phyloP scores from a whole-genome alignment of 2,888 invertebrate genomes.

The Parascotia fuliginaria region DNA sequence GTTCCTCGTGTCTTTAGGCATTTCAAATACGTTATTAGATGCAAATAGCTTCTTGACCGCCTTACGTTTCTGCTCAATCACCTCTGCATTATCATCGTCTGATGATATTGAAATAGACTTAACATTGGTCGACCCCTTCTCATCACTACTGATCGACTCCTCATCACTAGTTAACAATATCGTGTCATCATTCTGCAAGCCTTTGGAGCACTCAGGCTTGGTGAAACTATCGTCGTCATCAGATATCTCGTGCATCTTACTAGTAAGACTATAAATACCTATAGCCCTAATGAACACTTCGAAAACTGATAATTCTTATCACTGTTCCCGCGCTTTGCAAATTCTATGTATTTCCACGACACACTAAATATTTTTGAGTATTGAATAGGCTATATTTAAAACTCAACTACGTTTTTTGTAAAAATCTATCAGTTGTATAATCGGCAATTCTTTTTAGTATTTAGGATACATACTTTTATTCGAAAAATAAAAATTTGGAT shows the following conservation, averaged over 20 bases:
- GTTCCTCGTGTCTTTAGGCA: conserved; percentile 10
- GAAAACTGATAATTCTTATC: neutral
- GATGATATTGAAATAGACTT: neutral
- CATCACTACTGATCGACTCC: neutral
- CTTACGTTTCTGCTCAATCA: conserved; percentile 13
- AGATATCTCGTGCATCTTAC: conserved; percentile 47
- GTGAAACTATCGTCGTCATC: conserved; percentile 64
- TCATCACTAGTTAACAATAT: conserved; percentile 26
- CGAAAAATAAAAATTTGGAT: no score
- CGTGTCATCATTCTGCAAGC: neutral
- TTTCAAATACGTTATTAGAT: conserved; percentile 10
- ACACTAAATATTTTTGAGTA: no score
- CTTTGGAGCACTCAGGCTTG: conserved; percentile 23
- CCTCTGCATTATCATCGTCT: conserved; percentile 26
- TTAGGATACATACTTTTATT: no score
- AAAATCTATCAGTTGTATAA: no score
- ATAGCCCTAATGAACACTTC: no score
- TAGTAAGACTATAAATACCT: neutral
- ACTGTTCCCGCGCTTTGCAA: conserved; percentile 17
- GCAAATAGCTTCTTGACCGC: conserved; percentile 33
- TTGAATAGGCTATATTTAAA: no score
- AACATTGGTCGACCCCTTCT: no score
- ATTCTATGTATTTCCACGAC: neutral
- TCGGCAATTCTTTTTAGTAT: no score
- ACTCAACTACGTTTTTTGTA: no score